A percentile compares a stretch with the other conserved stretches of the same genome.
Conservation (phyloP, 2,113 vertebrate species). For the Leuciscus idus region DNA sequence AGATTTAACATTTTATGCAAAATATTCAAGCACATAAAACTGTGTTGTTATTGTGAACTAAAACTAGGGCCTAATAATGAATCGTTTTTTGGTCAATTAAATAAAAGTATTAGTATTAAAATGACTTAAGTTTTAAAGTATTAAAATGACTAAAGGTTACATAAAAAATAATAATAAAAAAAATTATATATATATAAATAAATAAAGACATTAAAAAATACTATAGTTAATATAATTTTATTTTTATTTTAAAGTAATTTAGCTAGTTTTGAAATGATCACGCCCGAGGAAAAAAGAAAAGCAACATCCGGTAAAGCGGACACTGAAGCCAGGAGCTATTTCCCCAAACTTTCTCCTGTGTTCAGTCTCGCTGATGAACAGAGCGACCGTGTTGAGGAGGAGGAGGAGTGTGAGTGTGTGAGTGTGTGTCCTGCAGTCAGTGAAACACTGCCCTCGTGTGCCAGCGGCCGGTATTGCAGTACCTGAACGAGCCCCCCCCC, state of each 20-base stretch:
- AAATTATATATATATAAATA: not conserved
- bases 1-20: too few species aligned
- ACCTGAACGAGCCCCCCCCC: conserved; percentile 85
- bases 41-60: too few species aligned
- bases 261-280: not conserved
- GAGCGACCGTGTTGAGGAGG: conserved; percentile 23
- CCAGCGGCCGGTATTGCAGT: conserved; percentile 61
- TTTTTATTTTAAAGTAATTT: not conserved
- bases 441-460: conserved; percentile 92
- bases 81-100: too few species aligned
- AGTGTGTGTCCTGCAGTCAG: conserved; percentile 73
- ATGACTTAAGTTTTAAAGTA: too few species aligned
- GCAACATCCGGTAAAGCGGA: not conserved
- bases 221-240: not conserved
- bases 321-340: not conserved
- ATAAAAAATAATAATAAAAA: too few species aligned
- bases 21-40: too few species aligned
- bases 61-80: too few species aligned
- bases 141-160: too few species aligned
- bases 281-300: not conserved
- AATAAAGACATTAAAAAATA: not conserved
- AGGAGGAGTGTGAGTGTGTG: conserved; percentile 16
- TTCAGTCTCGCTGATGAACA: not conserved
- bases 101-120: too few species aligned
- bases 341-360: not conserved